Percentiles rank a stretch among this genome's conserved stretches.
Evolutionary conservation across 2,113 vertebrate genomes (phyloP).

Genomic region (Pollachius pollachius): DNA sequence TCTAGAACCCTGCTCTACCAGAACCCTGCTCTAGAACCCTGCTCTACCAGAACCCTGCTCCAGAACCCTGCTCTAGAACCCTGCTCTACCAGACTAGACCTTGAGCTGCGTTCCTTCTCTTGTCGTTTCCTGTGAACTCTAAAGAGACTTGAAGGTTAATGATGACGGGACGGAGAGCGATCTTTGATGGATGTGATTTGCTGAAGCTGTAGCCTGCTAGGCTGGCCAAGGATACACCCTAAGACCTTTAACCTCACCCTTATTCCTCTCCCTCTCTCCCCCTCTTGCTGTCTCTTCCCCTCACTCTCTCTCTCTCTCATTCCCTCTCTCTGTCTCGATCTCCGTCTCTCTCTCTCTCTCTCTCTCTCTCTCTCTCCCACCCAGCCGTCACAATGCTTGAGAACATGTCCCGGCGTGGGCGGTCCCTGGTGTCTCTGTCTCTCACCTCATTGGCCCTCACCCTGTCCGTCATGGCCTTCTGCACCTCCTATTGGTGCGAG

Average conservation of each 20-base stretch:
- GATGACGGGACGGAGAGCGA: too few relatives aligned
- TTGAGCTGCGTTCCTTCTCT: too few relatives aligned
- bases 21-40: too few relatives aligned
- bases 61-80: too few relatives aligned
- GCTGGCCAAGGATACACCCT: too few relatives aligned
- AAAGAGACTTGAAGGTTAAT: too few relatives aligned
- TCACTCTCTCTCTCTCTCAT: not conserved
- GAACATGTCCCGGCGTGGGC: slow-evolving; percentile 64
- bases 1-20: too few relatives aligned
- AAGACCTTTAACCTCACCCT: not conserved
- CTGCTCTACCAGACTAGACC: too few relatives aligned
- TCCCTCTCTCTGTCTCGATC: not conserved
- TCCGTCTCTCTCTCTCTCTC: not conserved
- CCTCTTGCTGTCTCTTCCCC: slow-evolving; percentile 1
- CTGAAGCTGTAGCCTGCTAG: too few relatives aligned
- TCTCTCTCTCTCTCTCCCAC: not conserved
- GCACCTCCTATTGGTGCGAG: slow-evolving; percentile 79
- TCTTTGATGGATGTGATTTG: too few relatives aligned
- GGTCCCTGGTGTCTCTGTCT: slow-evolving; percentile 79
- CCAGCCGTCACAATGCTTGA: slow-evolving; percentile 70
- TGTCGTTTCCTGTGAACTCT: too few relatives aligned
- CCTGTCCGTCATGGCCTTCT: slow-evolving; percentile 77
- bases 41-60: too few relatives aligned
- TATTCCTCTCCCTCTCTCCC: not conserved
- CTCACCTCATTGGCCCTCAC: slow-evolving; percentile 82